A percentile compares a stretch with the other conserved stretches of the same genome.
These are phyloP conservation scores for Andrena trimmerana DNA, from an alignment of 2,888 invertebrate species.

Conservation along the genomic window DNA sequence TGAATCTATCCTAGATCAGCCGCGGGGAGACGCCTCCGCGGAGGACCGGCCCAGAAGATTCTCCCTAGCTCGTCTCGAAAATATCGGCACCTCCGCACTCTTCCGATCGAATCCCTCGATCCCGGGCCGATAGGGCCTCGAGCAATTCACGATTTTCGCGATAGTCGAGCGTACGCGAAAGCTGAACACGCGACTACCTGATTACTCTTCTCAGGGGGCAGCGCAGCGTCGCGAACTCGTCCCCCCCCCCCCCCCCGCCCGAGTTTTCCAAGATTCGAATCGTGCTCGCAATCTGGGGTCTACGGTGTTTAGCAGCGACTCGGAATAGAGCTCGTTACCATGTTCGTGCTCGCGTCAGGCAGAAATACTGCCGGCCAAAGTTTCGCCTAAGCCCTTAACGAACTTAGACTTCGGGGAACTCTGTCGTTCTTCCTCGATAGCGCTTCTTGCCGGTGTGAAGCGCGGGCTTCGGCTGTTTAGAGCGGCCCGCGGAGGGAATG, in stretches of 20 bases:
- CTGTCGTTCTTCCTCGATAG: not conserved
- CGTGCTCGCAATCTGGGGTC: constrained; percentile 2
- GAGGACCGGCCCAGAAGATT: not conserved
- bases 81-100: not conserved
- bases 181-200: constrained; percentile 22
- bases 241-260: not conserved
- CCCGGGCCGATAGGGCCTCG: no score
- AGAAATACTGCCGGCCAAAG: constrained; percentile 35
- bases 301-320: constrained; percentile 26
- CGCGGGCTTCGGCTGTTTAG: not conserved
- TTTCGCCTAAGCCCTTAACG: constrained; percentile 39
- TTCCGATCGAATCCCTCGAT: no score
- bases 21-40: not conserved
- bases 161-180: constrained; percentile 28
- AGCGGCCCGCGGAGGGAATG: not conserved
- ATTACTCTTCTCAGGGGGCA: constrained; percentile 17
- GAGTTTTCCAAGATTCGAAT: constrained; percentile 41
- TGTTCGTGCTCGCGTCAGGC: constrained; percentile 37
- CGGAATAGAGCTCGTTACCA: constrained; percentile 44
- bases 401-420: constrained; percentile 35
- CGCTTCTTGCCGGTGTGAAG: not conserved
- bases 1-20: constrained; percentile 36
- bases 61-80: not conserved
- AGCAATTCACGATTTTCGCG: constrained; percentile 8
- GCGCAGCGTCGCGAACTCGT: constrained; percentile 25